These are phyloP conservation scores for Mormyrops attenuatus DNA, from an alignment of 2,797 vertebrate genomes.

Conservation along the genomic window DNA sequence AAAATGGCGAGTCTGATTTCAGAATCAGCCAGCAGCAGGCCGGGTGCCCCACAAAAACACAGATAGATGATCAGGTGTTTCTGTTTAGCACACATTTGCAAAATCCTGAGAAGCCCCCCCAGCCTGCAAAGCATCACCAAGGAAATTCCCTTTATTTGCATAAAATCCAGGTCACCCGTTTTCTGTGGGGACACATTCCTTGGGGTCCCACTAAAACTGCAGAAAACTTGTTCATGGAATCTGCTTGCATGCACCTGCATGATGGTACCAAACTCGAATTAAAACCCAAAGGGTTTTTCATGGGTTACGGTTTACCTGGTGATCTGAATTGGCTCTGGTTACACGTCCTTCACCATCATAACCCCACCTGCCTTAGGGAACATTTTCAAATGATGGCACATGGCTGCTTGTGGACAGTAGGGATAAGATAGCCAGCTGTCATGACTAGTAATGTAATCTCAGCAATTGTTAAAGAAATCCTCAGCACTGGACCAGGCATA, in stretches of 20 bases:
- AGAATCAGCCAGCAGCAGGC: background rate
- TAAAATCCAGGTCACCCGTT: slow-evolving; percentile 66
- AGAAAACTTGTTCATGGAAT: background rate
- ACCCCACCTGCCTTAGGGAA: background rate
- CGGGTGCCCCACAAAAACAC: background rate
- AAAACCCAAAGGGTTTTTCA: background rate
- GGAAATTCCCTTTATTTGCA: slow-evolving; percentile 54
- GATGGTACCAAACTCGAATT: background rate
- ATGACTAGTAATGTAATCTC: background rate
- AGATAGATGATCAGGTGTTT: background rate
- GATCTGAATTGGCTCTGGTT: background rate
- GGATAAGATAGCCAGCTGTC: background rate
- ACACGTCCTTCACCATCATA: background rate
- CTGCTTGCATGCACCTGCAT: background rate
- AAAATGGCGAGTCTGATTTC: background rate
- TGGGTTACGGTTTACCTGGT: background rate
- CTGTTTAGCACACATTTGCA: background rate
- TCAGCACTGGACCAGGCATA: background rate
- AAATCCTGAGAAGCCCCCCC: background rate
- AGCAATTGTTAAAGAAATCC: background rate
- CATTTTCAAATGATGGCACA: background rate
- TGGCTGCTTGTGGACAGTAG: background rate
- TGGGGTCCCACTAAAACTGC: background rate
- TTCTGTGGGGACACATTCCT: slow-evolving; percentile 43
- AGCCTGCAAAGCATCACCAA: background rate